Base-by-base conservation (phyloP, 1,140 invertebrate genomes). In the Elymnias hypermnestra region DNA sequence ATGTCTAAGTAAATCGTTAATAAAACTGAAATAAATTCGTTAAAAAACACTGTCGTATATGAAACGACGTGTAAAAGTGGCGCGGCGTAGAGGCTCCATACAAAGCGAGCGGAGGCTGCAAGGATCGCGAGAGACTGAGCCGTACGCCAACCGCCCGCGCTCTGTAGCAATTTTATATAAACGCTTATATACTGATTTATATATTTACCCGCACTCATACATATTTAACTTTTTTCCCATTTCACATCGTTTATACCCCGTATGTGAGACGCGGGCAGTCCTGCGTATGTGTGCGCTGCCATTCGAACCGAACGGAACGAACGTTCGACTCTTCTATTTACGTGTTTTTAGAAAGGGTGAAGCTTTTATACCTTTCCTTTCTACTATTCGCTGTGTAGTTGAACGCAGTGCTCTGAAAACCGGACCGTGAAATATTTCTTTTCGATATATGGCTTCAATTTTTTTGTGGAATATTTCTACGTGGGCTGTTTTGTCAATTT, bases 161-260 rank as follows among this genome's bases (percentile, higher is more conserved):
- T 54, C 63, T 65, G 65, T 72, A 64, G 67, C 72, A 74, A 73
- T 77, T 76, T 77, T 78, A 84, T 75, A 82, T 82, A 83, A 75
- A 76, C 72, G 60, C 57, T 61, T 82, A 84, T 82, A 81, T 82
- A 82, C 77, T 76, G 74, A 84, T 84, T 84, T 84, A 82, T 84
- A 84, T 84, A 84, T 84, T 84, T 84, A 78, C 81, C 77, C 81
- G 62, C 81, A 84, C 81, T 82, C 77, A 82, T 84, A 84, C 77
- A 84, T 84, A 84, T 84, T 84, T 82, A 82, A 84, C 75, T 82
- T 84, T 84, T 84, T 84, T 84, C 74, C 77, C 79, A 83, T 83
- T 82, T 82, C 75, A 82, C 72, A 65, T 82, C 75, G 77, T 79
- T 79, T 84, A 81, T 82, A 73, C 75, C 57, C 51, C 74, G 75